These are phyloP conservation scores for Oxycera nigricornis DNA, from an alignment of 2,888 invertebrate genomes.

Conservation along the genomic window DNA sequence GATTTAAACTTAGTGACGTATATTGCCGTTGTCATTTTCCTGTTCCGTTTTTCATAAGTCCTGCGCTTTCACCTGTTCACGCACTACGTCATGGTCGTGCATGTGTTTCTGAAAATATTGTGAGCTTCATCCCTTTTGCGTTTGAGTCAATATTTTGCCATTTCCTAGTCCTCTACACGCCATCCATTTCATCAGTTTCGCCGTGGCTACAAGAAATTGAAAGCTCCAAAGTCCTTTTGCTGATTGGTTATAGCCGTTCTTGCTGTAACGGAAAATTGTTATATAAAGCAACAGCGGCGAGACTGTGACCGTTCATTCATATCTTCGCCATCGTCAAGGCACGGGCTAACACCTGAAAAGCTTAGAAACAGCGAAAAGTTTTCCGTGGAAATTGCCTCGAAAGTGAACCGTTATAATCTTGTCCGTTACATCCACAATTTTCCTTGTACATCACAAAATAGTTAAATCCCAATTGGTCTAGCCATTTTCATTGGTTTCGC, in stretches of 20 bases:
- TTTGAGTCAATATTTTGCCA: not conserved
- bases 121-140: not conserved
- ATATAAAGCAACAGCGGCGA: conserved; percentile 31
- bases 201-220: conserved; percentile 22
- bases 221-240: conserved; percentile 34
- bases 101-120: not conserved
- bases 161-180: not conserved
- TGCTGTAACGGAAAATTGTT: conserved; percentile 22
- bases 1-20: too few relatives aligned
- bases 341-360: conserved; percentile 28
- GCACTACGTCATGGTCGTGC: not conserved
- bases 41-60: not conserved
- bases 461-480: too few relatives aligned
- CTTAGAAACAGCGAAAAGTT: not conserved
- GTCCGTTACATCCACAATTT: too few relatives aligned
- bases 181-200: conserved; percentile 20
- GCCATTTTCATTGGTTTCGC: too few relatives aligned
- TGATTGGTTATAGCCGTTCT: conserved; percentile 28
- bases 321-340: conserved; percentile 31
- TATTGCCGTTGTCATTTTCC: not conserved
- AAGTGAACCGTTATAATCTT: conserved; percentile 28
- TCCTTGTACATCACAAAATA: too few relatives aligned
- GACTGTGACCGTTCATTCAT: conserved; percentile 36
- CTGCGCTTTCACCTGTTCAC: not conserved
- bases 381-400: conserved; percentile 5